Percentiles rank a stretch among this genome's conserved stretches.
Evolutionary conservation across 1,140 invertebrate species (phyloP).

Genomic region (Polypedilum vanderplanki): DNA sequence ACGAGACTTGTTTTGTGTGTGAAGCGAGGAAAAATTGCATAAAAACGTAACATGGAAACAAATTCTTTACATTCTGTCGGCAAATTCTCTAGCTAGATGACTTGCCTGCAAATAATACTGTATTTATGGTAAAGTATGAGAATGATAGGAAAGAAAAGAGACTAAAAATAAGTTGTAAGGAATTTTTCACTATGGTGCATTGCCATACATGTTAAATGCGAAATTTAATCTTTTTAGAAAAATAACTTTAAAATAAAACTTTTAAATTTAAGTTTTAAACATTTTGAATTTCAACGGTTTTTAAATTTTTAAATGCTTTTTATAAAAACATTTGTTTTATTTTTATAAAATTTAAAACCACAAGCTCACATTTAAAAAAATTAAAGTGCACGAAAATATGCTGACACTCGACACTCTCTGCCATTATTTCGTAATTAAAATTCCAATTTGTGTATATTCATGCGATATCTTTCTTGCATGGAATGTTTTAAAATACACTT

Average conservation of each 20-base stretch:
- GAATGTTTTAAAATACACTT: neutral
- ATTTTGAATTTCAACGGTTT: too few species aligned
- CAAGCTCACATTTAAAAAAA: too few species aligned
- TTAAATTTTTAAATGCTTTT: too few species aligned
- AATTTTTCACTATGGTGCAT: neutral
- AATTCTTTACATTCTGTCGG: conserved; percentile 17
- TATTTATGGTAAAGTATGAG: neutral
- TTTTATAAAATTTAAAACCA: too few species aligned
- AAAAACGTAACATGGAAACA: conserved; percentile 9
- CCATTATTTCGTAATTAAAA: conserved; percentile 19
- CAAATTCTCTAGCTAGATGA: neutral
- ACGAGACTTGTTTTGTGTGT: neutral
- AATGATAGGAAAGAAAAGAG: neutral
- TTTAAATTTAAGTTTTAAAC: too few species aligned
- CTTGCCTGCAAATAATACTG: neutral
- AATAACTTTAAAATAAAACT: too few species aligned
- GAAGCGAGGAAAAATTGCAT: neutral
- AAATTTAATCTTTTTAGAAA: neutral
- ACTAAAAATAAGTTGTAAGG: conserved; percentile 19
- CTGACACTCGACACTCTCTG: neutral
- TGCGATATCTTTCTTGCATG: neutral
- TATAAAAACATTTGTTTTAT: too few species aligned
- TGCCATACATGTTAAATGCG: neutral
- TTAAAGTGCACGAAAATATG: too few species aligned
- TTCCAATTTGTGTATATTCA: conserved; percentile 13